Base-by-base conservation (phyloP, 1,140 invertebrate species). In the Helicoverpa armigera region DNA sequence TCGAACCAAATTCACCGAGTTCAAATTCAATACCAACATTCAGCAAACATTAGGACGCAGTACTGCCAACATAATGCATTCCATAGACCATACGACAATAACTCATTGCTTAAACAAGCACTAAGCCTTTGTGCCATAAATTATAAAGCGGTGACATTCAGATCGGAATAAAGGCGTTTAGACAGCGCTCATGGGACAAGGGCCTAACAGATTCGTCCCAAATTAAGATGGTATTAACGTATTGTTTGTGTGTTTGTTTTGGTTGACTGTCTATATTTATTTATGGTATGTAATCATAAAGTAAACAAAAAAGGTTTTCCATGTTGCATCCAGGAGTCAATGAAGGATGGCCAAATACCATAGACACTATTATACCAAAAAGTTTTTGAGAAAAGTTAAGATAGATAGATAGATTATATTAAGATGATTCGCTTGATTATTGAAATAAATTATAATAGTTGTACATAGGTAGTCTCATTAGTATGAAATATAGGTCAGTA, bases 81-180 rank as follows among this genome's bases (percentile, higher is more conserved):
- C 35, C 51, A 23, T 23, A 23, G 23, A 23, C 23, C 23, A 70
- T 60, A 60, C 60, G 63, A 88, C 82, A 83, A 88, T 89, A 89
- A 88, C 77, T 92, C 86, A 88, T 84, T 78, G 54, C 76, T 84
- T 82, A 83, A 85, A 85, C 83, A 83, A 74, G 72, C 76, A 35
- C 63, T 90, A 87, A 89, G 88, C 86, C 77, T 74, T 72, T 82
- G 77, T 48, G 82, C 86, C 88, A 88, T 92, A 91, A 92, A 92
- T 94, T 91, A 92, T 90, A 81, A 86, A 88, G 82, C 86, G 88
- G 85, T 84, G 90, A 92, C 89, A 88, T 89, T 90, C 84, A 80
- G 84, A 89, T 87, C 87, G 82, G 85, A 90, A 89, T 89, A 86
- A 89, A 88, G 83, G 87, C 86, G 87, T 92, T 89, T 86, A 87